Conservation (phyloP, 2,113 vertebrate genomes). For the Ptilorrhoa leucosticta region DNA sequence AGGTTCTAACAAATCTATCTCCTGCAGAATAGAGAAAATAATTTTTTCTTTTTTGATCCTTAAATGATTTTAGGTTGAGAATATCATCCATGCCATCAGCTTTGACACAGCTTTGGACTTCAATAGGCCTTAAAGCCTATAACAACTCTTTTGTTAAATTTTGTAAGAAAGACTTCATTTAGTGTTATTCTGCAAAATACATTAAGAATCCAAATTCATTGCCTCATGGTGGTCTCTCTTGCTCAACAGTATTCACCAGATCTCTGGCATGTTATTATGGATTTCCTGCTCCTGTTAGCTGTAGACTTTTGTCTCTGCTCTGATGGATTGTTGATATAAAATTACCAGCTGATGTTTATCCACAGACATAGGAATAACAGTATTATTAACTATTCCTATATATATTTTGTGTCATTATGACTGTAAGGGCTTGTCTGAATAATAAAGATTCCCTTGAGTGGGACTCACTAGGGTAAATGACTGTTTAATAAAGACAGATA, state of each 20-base stretch:
- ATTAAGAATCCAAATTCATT: background rate
- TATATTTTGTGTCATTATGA: slow-evolving; percentile 46
- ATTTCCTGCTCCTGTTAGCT: background rate
- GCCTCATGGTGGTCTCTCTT: background rate
- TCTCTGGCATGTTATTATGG: background rate
- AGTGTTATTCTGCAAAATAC: background rate
- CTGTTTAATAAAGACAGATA: slow-evolving; percentile 66
- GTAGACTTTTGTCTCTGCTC: background rate
- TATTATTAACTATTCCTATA: slow-evolving; percentile 39
- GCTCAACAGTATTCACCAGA: background rate
- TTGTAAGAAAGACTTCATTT: background rate
- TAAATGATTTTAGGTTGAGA: background rate
- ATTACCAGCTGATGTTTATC: slow-evolving; percentile 39
- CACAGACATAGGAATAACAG: background rate
- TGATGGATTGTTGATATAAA: background rate
- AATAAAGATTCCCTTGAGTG: slow-evolving; percentile 56
- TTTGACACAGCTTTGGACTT: background rate
- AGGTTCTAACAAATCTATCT: background rate
- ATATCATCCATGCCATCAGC: background rate
- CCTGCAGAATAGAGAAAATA: background rate
- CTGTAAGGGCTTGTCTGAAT: slow-evolving; percentile 45
- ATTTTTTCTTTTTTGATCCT: background rate
- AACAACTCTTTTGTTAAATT: background rate
- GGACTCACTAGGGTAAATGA: slow-evolving; percentile 43
- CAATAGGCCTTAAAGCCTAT: background rate